Conservation (phyloP, 2,888 invertebrate species). For the Euzetes globulus region DNA sequence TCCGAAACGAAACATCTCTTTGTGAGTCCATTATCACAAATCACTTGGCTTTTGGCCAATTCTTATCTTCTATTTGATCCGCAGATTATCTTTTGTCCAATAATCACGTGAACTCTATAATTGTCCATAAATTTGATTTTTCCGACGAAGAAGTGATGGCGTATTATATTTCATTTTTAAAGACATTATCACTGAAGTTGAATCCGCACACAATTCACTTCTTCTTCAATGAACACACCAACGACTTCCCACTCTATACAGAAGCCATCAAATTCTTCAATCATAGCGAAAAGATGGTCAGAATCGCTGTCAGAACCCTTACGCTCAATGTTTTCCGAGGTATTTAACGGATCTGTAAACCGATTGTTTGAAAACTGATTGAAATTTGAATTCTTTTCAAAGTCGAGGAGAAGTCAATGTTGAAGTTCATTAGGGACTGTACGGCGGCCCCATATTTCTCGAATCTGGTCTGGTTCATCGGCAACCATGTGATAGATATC, state of each 20-base stretch:
- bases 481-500: constrained; percentile 90
- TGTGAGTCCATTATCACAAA: constrained; percentile 62
- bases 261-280: constrained; percentile 99
- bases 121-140: constrained; percentile 98
- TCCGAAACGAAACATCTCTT: constrained; percentile 93
- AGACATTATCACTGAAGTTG: constrained; percentile 92
- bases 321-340: constrained; percentile 85
- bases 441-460: constrained; percentile 98
- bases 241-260: constrained; percentile 97
- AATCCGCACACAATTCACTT: constrained; percentile 98
- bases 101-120: constrained; percentile 99
- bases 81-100: constrained; percentile 97
- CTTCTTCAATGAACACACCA: constrained; percentile 78
- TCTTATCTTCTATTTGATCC: constrained; percentile 44
- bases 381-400: background rate
- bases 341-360: constrained; percentile 39
- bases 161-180: constrained; percentile 98
- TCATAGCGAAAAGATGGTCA: constrained; percentile 96
- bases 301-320: constrained; percentile 94
- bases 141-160: constrained; percentile 99
- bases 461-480: constrained; percentile 97
- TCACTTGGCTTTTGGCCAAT: background rate
- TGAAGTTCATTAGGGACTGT: constrained; percentile 86
- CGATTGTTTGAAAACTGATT: background rate
- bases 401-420: constrained; percentile 89